Evolutionary conservation across 37 sponge, comb jelly and placozoan genomes (phyloP).

Genomic region (Spongilla lacustris): DNA sequence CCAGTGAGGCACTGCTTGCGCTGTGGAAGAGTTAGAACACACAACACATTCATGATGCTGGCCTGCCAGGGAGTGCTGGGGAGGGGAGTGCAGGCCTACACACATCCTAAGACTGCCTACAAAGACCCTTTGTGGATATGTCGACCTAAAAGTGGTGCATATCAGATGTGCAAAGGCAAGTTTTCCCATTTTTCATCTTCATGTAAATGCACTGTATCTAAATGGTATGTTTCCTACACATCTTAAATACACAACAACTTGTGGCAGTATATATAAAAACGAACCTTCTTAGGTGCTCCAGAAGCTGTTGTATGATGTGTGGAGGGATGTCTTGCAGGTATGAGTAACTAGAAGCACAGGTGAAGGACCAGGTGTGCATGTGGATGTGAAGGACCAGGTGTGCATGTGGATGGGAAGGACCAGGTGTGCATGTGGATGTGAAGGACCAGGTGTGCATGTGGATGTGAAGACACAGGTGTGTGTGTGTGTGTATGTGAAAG

Average conservation of each 20-base stretch:
- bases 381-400: not conserved
- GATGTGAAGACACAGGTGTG: not conserved
- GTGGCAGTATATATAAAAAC: not conserved
- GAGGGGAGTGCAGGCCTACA: not conserved
- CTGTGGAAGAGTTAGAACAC: not conserved
- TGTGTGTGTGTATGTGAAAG: too few relatives aligned
- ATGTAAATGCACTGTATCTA: too few relatives aligned
- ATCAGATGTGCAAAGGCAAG: too few relatives aligned
- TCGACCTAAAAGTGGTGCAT: too few relatives aligned
- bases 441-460: not conserved
- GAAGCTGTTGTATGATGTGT: conserved; percentile 36
- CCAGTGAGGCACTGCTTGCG: not conserved
- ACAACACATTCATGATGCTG: not conserved
- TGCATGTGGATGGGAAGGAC: not conserved
- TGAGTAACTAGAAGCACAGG: not conserved
- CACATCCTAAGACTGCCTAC: not conserved
- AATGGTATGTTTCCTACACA: too few relatives aligned
- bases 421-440: not conserved
- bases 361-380: not conserved
- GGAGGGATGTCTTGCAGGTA: conserved; percentile 52
- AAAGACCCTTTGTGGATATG: too few relatives aligned
- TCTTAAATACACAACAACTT: too few relatives aligned
- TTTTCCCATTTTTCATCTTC: too few relatives aligned
- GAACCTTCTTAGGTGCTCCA: conserved; percentile 53
- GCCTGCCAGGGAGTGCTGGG: not conserved